Base-by-base conservation (phyloP, 2,888 invertebrate genomes). In the Siphonodentalium dalli region DNA sequence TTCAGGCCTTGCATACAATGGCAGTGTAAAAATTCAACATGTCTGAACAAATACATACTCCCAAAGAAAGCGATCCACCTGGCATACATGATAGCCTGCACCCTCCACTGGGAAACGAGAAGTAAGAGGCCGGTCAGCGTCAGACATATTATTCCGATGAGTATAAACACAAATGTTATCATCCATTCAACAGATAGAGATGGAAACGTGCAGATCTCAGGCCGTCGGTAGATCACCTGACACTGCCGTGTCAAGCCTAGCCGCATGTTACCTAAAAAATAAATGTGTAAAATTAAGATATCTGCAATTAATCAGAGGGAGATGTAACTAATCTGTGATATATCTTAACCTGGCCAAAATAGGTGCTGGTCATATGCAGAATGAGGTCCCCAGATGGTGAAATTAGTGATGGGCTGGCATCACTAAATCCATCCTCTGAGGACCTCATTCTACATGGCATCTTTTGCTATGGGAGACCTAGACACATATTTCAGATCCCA, bases 51-150 rank as follows among this genome's bases (percentile, higher is more conserved):
- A 34, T 23, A 62, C 72, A 63, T 65, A 71, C 72, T 72, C 27
- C 69, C 72, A 51, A 67, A 59, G 53, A 72, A 68, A 44, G 70
- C 71, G 26, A 72, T 61, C 72, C 72, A 71, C 39, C 69, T 50
- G n/a, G 71, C 68, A 58, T 70, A 66, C 53, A 67, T 71, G 48
- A 67, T 64, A 1, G 67, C 64, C 20, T 61, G 53, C n/a, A 64
- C 56, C 23, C 61, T 63, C 72, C 72, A 72, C 21, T 70, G 69
- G 6, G 72, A 72, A 18, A 68, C 34, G 21, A 72, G 47, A 20
- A 69, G 68, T 11, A 71, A 50, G 8, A 65, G 48, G 34, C 68
- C 67, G 23, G 71, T 70, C 8, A 63, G 44, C 7, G 69, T 70
- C 8, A 71, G 59, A 62, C 72, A 71, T 7, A 70, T 21, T 29